Evolutionary conservation across 2,113 vertebrate species (phyloP), one percentile per base, ranked within the genome.

Genomic region (Pagrus major): DNA sequence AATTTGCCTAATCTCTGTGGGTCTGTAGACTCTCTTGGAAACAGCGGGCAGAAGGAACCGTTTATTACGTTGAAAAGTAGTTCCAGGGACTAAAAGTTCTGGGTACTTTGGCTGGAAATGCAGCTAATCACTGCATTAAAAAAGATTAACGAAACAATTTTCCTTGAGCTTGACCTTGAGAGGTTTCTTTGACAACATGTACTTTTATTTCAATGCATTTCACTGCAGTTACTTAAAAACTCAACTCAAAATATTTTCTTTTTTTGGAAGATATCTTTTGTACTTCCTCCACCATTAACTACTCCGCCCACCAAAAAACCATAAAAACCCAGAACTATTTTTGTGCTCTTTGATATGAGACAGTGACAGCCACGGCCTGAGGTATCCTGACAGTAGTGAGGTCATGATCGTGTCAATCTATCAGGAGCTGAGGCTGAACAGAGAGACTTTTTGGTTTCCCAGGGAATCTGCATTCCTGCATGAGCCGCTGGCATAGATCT

Each of bases 401-500:
- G 83, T 92, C 80, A 90, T 74, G 71, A 78, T 82, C 39, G 59
- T 82, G 86, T 86, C 88, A 77, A 84, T 93, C 84, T 88, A 88
- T 91, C 85, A 82, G 82, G 76, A 87, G 63, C 76, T 89, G 86
- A 90, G 80, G 81, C 82, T 86, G 72, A 91, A 73, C 92, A 89
- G 92, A 89, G 76, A 84, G 87, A 81, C 66, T 88, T 82, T 76
- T 78, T 61, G n/a, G 69, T 91, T 93, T 93, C 91, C 86, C 91
- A 92, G 83, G 86, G 84, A 93, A 93, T 90, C 89, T 88, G 85
- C 91, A 93, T 94, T 94, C 93, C 92, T 91, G 84, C 72, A 61
- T 87, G 88, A 91, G 88, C 89, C 44, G 23, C 86, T 91, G 85
- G 85, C 91, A 93, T 88, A 88, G 89, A 94, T 93, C 91, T 92